These are phyloP conservation scores for Julus scanicus DNA, from an alignment of 2,888 invertebrate species.

Conservation along the genomic window DNA sequence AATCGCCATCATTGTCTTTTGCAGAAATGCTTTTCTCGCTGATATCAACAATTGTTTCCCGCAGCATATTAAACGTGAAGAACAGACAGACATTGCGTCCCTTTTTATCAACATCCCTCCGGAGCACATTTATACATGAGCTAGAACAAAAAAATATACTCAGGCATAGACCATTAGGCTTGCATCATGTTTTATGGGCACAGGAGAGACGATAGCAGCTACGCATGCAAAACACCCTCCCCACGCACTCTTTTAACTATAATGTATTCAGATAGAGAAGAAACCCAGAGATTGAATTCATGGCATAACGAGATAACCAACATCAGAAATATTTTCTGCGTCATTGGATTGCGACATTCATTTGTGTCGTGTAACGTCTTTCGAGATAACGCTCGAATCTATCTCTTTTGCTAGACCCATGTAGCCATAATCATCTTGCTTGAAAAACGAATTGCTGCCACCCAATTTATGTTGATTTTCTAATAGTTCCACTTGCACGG, in stretches of 20 bases:
- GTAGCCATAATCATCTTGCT: slow-evolving; percentile 51
- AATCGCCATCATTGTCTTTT: slow-evolving; percentile 48
- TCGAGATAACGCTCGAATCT: slow-evolving; percentile 48
- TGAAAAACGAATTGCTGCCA: slow-evolving; percentile 47
- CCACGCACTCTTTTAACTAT: slow-evolving; percentile 51
- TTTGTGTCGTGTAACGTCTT: slow-evolving; percentile 52
- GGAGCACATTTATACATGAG: slow-evolving; percentile 47
- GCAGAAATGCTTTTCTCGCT: slow-evolving; percentile 15
- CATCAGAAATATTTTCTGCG: slow-evolving; percentile 54
- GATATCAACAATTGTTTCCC: slow-evolving; percentile 52
- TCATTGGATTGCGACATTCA: slow-evolving; percentile 53
- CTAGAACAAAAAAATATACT: slow-evolving; percentile 50
- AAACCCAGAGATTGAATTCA: slow-evolving; percentile 36
- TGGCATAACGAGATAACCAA: slow-evolving; percentile 51
- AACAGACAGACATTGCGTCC: slow-evolving; percentile 50
- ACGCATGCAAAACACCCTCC: slow-evolving; percentile 41
- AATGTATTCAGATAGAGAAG: slow-evolving; percentile 48
- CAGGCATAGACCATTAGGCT: slow-evolving; percentile 49
- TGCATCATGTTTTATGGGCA: slow-evolving; percentile 52
- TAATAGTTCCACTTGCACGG: slow-evolving; percentile 23
- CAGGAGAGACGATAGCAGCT: slow-evolving; percentile 43
- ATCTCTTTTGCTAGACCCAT: slow-evolving; percentile 24
- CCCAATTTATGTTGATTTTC: slow-evolving; percentile 52
- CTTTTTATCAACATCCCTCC: slow-evolving; percentile 49
- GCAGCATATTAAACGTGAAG: slow-evolving; percentile 48